A percentile compares a stretch with the other conserved stretches of the same genome.
These are phyloP conservation scores for Rhagium mordax DNA, from an alignment of 2,888 invertebrate species.

Conservation along the genomic window DNA sequence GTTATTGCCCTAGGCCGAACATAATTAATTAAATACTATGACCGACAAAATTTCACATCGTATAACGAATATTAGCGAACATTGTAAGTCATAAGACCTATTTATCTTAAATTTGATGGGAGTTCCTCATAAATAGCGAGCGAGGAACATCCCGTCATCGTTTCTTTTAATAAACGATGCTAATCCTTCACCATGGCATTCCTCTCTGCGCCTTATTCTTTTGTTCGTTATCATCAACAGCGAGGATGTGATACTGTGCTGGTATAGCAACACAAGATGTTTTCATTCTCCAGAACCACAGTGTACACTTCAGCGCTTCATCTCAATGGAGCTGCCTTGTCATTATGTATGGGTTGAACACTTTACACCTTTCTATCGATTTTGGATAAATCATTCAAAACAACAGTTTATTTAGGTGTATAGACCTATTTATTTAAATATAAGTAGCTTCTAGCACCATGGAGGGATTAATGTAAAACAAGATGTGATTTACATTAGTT, in stretches of 20 bases:
- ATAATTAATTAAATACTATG: conserved; percentile 29
- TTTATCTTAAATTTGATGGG: conserved; percentile 30
- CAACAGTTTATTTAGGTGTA: conserved; percentile 17
- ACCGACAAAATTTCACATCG: conserved; percentile 14
- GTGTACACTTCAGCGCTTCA: conserved; percentile 45
- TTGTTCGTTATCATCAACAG: conserved; percentile 25
- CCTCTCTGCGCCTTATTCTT: conserved; percentile 2
- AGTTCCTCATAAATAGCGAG: conserved; percentile 16
- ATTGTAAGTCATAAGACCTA: conserved; percentile 11
- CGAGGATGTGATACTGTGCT: neutral
- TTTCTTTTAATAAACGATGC: conserved; percentile 29
- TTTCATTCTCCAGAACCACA: conserved; percentile 41
- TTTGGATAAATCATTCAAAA: conserved; percentile 25
- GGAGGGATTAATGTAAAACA: neutral
- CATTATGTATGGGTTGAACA: conserved; percentile 32
- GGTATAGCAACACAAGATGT: conserved; percentile 27
- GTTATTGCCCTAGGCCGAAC: neutral
- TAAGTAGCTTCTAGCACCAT: neutral
- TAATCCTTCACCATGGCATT: conserved; percentile 28
- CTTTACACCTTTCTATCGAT: conserved; percentile 27
- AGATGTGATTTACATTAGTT: neutral
- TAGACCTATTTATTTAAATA: conserved; percentile 25
- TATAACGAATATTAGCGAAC: neutral
- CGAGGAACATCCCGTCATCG: conserved; percentile 14
- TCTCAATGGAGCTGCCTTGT: conserved; percentile 48